phyloP scores from a whole-genome alignment of 2,888 invertebrate genomes.

The Rhingia campestris region DNA sequence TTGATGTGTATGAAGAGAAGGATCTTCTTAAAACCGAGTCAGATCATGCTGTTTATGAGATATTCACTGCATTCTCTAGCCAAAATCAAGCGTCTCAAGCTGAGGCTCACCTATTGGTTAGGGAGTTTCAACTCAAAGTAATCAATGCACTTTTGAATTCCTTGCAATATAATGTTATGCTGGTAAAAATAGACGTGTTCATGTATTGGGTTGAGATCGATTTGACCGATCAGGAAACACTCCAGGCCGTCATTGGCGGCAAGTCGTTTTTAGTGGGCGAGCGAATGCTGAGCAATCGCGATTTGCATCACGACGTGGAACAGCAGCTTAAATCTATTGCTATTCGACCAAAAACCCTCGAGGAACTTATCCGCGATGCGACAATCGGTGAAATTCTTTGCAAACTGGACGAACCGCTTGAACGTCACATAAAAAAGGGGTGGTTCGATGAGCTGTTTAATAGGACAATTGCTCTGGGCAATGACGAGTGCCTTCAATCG shows the following conservation, averaged over 20 bases:
- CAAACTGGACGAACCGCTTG: constrained; percentile 75
- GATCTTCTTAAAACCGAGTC: constrained; percentile 65
- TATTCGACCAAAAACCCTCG: constrained; percentile 77
- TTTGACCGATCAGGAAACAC: constrained; percentile 75
- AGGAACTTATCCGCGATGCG: constrained; percentile 76
- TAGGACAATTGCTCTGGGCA: constrained; percentile 76
- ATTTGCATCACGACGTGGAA: constrained; percentile 77
- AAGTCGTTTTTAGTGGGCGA: constrained; percentile 76
- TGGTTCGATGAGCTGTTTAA: constrained; percentile 78
- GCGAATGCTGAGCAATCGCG: constrained; percentile 76
- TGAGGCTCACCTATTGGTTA: constrained; percentile 44
- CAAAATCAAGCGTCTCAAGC: constrained; percentile 31
- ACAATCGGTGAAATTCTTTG: constrained; percentile 78
- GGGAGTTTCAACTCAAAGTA: constrained; percentile 77
- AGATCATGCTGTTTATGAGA: constrained; percentile 76
- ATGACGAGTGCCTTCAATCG: constrained; percentile 78
- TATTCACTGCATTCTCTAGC: constrained; percentile 74
- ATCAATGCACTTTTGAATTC: constrained; percentile 77
- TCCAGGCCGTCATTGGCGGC: constrained; percentile 78
- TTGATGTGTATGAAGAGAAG: constrained; percentile 76
- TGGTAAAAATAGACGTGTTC: constrained; percentile 78
- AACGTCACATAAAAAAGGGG: constrained; percentile 67
- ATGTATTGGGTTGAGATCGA: constrained; percentile 80
- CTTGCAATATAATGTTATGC: constrained; percentile 78
- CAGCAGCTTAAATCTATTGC: constrained; percentile 77